Conservation (phyloP, 2,113 vertebrate genomes). For the Galbula dea region DNA sequence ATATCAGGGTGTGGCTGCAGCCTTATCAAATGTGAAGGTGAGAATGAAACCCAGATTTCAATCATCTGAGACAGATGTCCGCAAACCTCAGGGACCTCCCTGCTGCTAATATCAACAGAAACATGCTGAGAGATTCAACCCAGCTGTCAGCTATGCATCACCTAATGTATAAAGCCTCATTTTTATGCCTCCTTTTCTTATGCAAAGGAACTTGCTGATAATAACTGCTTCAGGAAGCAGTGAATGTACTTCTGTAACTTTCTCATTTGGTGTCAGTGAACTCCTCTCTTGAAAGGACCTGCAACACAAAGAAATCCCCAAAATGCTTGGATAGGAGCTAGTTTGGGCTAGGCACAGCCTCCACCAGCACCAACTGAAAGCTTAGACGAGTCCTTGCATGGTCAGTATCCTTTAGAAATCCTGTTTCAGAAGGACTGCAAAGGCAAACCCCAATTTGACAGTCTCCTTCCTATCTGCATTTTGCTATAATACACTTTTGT, state of each 20-base stretch:
- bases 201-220: not conserved
- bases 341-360: not conserved
- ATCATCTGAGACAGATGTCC: not conserved
- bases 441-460: no score
- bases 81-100: conserved; percentile 28
- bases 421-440: not conserved
- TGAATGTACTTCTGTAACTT: not conserved
- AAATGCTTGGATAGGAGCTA: not conserved
- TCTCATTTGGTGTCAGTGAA: not conserved
- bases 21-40: not conserved
- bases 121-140: conserved; percentile 2
- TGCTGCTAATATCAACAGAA: conserved; percentile 7
- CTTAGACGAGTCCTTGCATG: not conserved
- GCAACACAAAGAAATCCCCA: not conserved
- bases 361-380: not conserved
- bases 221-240: not conserved
- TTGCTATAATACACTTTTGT: not conserved
- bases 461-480: no score
- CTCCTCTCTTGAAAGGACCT: not conserved
- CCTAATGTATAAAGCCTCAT: not conserved
- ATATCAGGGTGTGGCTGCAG: not conserved
- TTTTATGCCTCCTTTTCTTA: not conserved
- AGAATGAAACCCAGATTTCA: conserved; percentile 44
- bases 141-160: conserved; percentile 21
- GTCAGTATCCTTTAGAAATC: not conserved